These are phyloP conservation scores for Daphoenositta chrysoptera DNA, from an alignment of 2,113 vertebrate genomes.

Conservation along the genomic window DNA sequence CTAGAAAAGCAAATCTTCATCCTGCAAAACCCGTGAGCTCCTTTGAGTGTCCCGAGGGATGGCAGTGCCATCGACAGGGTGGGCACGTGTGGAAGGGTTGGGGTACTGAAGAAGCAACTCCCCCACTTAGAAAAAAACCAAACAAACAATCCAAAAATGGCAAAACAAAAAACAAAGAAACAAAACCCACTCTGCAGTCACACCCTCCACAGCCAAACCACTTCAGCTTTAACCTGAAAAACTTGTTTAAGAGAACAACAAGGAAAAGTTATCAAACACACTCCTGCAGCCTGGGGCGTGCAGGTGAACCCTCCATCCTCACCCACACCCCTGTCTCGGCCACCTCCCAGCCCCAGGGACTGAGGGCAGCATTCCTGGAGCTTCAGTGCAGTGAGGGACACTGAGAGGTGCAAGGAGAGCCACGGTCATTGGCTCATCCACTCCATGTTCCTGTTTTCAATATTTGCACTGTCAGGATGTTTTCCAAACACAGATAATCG, in stretches of 20 bases:
- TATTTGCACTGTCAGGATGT: neutral
- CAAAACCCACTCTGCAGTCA: neutral
- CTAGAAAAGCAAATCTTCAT: neutral
- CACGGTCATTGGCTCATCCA: neutral
- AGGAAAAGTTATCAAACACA: neutral
- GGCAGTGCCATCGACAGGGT: fast-evolving
- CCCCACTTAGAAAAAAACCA: neutral
- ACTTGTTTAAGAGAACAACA: neutral
- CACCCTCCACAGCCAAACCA: neutral
- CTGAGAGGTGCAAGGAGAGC: neutral
- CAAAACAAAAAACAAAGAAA: neutral
- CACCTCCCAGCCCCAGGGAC: neutral
- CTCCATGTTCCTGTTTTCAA: neutral
- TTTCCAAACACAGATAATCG: neutral
- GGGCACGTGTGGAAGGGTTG: fast-evolving
- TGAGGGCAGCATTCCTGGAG: neutral
- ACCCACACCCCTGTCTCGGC: neutral
- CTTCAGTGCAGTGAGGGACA: neutral
- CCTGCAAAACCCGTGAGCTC: neutral
- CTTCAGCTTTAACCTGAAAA: neutral
- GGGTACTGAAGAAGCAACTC: neutral
- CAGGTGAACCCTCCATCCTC: neutral
- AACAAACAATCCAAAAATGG: neutral
- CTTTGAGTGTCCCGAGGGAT: fast-evolving
- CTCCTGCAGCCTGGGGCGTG: neutral